These are phyloP conservation scores for Hoplias malabaricus DNA, from an alignment of 2,113 vertebrate genomes.

Conservation along the genomic window DNA sequence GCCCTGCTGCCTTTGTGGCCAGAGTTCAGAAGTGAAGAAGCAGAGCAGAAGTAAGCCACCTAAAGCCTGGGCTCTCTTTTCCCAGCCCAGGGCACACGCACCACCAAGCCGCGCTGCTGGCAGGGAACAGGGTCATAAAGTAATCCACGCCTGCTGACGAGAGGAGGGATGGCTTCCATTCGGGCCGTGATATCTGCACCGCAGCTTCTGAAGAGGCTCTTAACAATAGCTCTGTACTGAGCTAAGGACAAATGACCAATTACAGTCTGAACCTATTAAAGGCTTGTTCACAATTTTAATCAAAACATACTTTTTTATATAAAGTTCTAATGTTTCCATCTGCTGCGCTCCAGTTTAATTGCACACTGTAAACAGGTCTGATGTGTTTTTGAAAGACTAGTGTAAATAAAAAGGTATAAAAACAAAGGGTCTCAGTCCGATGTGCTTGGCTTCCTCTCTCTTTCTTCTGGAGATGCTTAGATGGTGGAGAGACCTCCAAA, in stretches of 20 bases:
- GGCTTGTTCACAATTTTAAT: too few relatives aligned
- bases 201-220: slow-evolving; percentile 3
- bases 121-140: neutral
- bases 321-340: too few relatives aligned
- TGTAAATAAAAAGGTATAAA: too few relatives aligned
- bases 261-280: too few relatives aligned
- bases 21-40: slow-evolving; percentile 67
- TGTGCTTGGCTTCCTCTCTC: too few relatives aligned
- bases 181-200: neutral
- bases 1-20: slow-evolving; percentile 55
- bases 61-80: slow-evolving; percentile 24
- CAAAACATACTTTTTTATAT: too few relatives aligned
- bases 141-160: slow-evolving; percentile 14
- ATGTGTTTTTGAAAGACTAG: too few relatives aligned
- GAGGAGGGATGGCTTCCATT: slow-evolving; percentile 9
- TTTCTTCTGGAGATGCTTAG: too few relatives aligned
- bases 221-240: slow-evolving; percentile 11
- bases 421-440: too few relatives aligned
- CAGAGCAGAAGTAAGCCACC: slow-evolving; percentile 67
- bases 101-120: neutral
- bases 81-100: slow-evolving; percentile 1
- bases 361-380: too few relatives aligned
- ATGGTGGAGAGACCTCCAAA: too few relatives aligned
- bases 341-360: too few relatives aligned
- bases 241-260: neutral